phyloP scores from a whole-genome alignment of 2,113 vertebrate genomes.

The Gopherus flavomarginatus region DNA sequence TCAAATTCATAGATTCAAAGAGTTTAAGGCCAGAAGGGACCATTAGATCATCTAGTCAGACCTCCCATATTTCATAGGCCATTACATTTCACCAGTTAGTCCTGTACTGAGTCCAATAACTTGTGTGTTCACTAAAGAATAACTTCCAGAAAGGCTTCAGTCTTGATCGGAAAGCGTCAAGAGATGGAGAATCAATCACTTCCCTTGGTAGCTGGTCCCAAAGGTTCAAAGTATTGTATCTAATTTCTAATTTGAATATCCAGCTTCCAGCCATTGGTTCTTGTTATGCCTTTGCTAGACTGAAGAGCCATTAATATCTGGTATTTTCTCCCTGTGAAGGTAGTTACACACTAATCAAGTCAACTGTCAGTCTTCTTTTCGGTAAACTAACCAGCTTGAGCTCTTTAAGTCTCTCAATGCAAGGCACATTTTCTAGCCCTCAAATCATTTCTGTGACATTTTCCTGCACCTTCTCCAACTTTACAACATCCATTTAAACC shows the following conservation, averaged over 20 bases:
- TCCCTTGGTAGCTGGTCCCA: neutral
- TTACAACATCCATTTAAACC: neutral
- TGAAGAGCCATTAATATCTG: neutral
- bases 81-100: neutral
- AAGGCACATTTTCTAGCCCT: neutral
- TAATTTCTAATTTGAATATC: neutral
- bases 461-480: neutral
- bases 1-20: fast-evolving
- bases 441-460: neutral
- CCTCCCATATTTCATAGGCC: neutral
- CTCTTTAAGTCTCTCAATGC: neutral
- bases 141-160: neutral
- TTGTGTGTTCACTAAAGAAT: neutral
- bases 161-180: neutral
- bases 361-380: neutral
- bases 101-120: neutral
- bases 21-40: neutral
- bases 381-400: no score
- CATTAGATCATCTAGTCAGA: neutral
- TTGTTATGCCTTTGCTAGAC: no score
- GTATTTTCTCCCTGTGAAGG: neutral
- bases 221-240: neutral
- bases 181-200: neutral
- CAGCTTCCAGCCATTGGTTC: neutral
- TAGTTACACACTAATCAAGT: neutral